Conservation (phyloP, 2,113 vertebrate species). For the Prolemur simus region DNA sequence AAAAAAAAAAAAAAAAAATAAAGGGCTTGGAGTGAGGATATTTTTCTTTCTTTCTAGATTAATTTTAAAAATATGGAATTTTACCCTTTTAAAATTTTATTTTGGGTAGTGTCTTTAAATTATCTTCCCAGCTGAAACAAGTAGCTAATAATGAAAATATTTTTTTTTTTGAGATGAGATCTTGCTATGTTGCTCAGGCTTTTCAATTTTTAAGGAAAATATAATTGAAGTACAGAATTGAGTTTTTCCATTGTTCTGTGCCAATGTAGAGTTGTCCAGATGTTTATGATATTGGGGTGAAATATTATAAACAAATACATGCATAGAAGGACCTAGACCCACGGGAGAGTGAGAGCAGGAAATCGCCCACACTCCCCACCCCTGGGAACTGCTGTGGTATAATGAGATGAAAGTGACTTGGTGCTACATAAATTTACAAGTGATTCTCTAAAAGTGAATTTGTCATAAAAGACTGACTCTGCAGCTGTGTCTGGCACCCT, state of each 20-base stretch:
- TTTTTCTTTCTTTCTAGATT: background rate
- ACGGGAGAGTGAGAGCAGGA: accelerated
- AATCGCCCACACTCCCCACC: background rate
- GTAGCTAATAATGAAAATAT: background rate
- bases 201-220: background rate
- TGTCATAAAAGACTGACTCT: background rate
- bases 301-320: background rate
- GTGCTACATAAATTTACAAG: constrained; percentile 24
- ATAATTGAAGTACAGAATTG: background rate
- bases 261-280: background rate
- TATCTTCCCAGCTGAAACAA: background rate
- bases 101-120: background rate
- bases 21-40: background rate
- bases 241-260: background rate
- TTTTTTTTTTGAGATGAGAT: background rate
- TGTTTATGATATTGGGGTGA: background rate
- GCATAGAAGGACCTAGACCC: background rate
- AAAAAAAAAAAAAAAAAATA: background rate
- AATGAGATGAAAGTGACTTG: background rate
- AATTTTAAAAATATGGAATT: background rate
- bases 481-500: background rate
- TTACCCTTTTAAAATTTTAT: background rate
- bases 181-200: background rate
- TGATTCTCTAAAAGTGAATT: constrained; percentile 27
- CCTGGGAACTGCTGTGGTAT: background rate